phyloP scores from a whole-genome alignment of 2,113 vertebrate species.

The Tachycineta bicolor region DNA sequence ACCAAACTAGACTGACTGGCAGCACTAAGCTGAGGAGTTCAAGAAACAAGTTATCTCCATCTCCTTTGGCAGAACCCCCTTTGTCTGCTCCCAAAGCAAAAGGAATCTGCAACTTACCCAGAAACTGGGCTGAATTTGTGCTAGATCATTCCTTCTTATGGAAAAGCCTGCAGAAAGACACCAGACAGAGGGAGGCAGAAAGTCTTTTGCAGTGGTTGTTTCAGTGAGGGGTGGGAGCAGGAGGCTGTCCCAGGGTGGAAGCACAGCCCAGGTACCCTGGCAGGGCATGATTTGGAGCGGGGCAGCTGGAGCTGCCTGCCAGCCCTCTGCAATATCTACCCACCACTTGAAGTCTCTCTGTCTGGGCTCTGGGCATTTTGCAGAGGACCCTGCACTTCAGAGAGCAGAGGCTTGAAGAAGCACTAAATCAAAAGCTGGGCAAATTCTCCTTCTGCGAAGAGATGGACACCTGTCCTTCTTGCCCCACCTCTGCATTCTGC shows the following conservation, averaged over 20 bases:
- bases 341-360: background rate
- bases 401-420: background rate
- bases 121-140: background rate
- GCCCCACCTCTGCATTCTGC: background rate
- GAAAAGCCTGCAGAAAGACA: background rate
- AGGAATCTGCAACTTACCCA: background rate
- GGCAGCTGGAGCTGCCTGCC: background rate
- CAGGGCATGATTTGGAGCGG: fast-evolving
- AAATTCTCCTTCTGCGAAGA: background rate
- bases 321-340: background rate
- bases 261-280: fast-evolving
- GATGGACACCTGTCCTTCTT: background rate
- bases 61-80: background rate
- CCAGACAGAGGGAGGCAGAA: background rate
- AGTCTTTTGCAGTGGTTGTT: background rate
- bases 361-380: background rate
- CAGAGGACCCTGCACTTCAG: background rate
- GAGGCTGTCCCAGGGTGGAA: background rate
- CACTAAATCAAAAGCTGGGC: background rate
- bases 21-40: background rate
- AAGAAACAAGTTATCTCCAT: background rate
- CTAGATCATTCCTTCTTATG: background rate
- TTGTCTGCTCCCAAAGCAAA: background rate
- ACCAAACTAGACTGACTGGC: background rate
- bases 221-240: background rate